A percentile compares a stretch with the other conserved stretches of the same genome.
These are phyloP conservation scores for Rana temporaria DNA, from an alignment of 2,113 vertebrate species.

Conservation along the genomic window DNA sequence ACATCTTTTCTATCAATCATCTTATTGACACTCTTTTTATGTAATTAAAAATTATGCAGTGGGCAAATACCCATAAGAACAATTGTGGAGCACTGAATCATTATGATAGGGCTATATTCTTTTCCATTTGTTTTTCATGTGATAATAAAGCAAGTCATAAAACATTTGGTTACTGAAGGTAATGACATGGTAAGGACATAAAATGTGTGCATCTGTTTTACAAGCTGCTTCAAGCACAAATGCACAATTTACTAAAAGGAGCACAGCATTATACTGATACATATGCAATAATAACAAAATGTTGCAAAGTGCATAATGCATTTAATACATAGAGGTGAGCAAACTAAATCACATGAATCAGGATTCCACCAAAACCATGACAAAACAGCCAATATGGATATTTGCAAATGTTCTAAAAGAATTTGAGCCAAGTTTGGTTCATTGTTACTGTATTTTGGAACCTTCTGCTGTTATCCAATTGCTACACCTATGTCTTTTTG, in stretches of 20 bases:
- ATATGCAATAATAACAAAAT: not conserved
- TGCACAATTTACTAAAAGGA: constrained; percentile 9
- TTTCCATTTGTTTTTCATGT: constrained; percentile 52
- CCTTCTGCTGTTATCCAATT: no score
- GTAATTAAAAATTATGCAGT: constrained; percentile 52
- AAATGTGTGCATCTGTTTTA: constrained; percentile 50
- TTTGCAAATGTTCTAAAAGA: no score
- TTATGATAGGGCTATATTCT: constrained; percentile 52
- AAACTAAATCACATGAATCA: no score
- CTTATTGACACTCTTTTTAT: constrained; percentile 35
- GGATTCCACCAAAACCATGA: no score
- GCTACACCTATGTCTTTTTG: no score
- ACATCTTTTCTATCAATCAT: constrained; percentile 21
- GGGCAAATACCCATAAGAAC: constrained; percentile 50
- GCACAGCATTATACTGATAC: not conserved
- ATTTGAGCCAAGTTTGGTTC: no score
- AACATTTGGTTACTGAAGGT: constrained; percentile 53
- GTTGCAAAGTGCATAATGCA: not conserved
- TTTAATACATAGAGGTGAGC: no score
- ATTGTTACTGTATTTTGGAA: no score
- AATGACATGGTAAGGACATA: constrained; percentile 48
- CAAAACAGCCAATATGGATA: no score
- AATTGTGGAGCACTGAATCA: constrained; percentile 46
- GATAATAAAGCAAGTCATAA: constrained; percentile 52
- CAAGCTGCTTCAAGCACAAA: constrained; percentile 51